These are phyloP conservation scores for Drosophila kuntzei DNA, from an alignment of 2,888 invertebrate genomes.

Conservation along the genomic window DNA sequence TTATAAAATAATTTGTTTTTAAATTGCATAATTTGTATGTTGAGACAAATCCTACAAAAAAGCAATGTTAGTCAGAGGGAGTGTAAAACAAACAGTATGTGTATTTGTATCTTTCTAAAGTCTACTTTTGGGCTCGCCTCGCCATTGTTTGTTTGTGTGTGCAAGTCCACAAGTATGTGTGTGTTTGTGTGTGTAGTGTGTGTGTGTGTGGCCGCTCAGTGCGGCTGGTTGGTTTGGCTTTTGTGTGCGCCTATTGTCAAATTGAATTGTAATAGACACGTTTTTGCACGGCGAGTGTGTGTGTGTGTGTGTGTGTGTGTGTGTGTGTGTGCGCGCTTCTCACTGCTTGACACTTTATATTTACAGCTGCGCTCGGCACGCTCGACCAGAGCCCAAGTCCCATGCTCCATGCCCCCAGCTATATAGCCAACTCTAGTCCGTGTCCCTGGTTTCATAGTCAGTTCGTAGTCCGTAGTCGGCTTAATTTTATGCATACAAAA, in stretches of 20 bases:
- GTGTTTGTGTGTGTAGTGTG: slow-evolving; percentile 41
- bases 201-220: slow-evolving; percentile 55
- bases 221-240: slow-evolving; percentile 74
- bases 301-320: slow-evolving; percentile 16
- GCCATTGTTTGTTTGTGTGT: slow-evolving; percentile 40
- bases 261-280: slow-evolving; percentile 82
- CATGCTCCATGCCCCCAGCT: not conserved
- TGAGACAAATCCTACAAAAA: not conserved
- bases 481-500: slow-evolving; percentile 78
- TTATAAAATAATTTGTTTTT: no score
- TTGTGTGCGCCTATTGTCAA: slow-evolving; percentile 81
- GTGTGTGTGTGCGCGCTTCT: slow-evolving; percentile 34
- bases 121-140: slow-evolving; percentile 59
- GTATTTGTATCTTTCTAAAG: slow-evolving; percentile 39
- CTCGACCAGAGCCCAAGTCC: slow-evolving; percentile 56
- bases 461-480: slow-evolving; percentile 35
- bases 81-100: slow-evolving; percentile 33
- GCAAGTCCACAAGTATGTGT: slow-evolving; percentile 3
- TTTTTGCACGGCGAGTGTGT: slow-evolving; percentile 58
- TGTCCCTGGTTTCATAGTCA: slow-evolving; percentile 30
- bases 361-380: slow-evolving; percentile 76
- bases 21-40: not conserved
- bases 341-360: slow-evolving; percentile 72
- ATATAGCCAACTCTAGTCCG: not conserved
- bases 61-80: not conserved